Conservation (phyloP, 1,140 invertebrate species). For the Drosophila ercepeae region DNA sequence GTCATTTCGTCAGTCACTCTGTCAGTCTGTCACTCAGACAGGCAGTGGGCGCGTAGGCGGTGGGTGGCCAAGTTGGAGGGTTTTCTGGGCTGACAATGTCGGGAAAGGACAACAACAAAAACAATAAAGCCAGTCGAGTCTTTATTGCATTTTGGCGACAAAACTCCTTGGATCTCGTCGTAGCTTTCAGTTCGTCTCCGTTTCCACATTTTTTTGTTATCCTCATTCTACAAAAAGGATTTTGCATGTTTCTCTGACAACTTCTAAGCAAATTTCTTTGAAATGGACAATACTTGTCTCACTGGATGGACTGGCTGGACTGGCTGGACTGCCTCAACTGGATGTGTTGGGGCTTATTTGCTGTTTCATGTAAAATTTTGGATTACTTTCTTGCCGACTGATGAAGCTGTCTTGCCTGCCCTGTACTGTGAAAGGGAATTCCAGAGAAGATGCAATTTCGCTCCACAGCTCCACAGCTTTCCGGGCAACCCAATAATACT, state of each 20-base stretch:
- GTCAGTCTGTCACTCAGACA: slow-evolving; percentile 24
- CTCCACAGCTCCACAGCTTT: slow-evolving; percentile 2
- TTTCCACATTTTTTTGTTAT: slow-evolving; percentile 2
- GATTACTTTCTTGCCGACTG: slow-evolving; percentile 18
- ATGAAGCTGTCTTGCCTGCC: slow-evolving; percentile 5
- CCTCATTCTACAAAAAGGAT: slow-evolving; percentile 47
- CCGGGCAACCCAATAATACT: slow-evolving; percentile 8
- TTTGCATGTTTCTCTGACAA: slow-evolving; percentile 71
- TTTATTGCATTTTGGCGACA: slow-evolving; percentile 80
- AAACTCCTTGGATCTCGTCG: slow-evolving; percentile 57
- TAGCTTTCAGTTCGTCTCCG: slow-evolving; percentile 30
- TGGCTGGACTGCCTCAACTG: slow-evolving; percentile 5
- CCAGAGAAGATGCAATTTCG: slow-evolving; percentile 12
- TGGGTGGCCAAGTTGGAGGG: slow-evolving; percentile 8
- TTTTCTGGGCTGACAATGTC: slow-evolving; percentile 36
- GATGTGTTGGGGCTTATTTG: slow-evolving; percentile 36
- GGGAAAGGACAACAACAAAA: slow-evolving; percentile 36
- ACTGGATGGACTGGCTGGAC: slow-evolving; percentile 13
- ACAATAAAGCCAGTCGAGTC: slow-evolving; percentile 52
- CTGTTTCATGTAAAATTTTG: slow-evolving; percentile 42
- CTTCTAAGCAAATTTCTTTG: slow-evolving; percentile 64
- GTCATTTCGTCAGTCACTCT: slow-evolving; percentile 53
- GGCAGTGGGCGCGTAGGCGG: slow-evolving; percentile 19
- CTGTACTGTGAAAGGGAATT: slow-evolving; percentile 8
- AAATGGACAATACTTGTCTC: slow-evolving; percentile 42